Conservation (phyloP, 1,140 invertebrate species). For the Tetramorium parvispinum region DNA sequence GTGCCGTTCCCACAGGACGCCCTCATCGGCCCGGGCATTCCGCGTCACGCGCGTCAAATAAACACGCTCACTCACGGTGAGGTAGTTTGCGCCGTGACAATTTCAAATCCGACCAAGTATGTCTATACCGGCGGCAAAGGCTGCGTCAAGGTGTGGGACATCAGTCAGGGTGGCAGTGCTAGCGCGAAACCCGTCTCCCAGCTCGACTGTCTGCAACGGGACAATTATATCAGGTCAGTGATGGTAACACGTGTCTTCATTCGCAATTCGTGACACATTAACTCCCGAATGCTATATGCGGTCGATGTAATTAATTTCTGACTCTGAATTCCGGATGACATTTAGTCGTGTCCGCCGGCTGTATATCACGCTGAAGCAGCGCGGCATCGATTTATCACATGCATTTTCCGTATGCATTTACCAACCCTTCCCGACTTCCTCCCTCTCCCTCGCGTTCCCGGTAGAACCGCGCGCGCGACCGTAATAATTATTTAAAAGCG, state of each 20-base stretch:
- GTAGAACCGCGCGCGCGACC: conserved; percentile 12
- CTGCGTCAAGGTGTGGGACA: conserved; percentile 98
- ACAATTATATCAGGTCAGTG: conserved; percentile 96
- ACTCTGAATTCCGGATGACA: conserved; percentile 68
- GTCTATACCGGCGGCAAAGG: conserved; percentile 99
- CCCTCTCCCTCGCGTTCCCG: neutral
- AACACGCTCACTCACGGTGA: conserved; percentile 98
- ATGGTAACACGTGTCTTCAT: conserved; percentile 66
- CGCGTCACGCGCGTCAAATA: conserved; percentile 95
- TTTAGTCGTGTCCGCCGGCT: conserved; percentile 58
- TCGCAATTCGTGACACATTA: conserved; percentile 66
- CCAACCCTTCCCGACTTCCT: neutral
- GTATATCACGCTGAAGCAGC: conserved; percentile 52
- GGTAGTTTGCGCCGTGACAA: conserved; percentile 95
- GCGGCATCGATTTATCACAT: conserved; percentile 49
- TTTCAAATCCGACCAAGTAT: conserved; percentile 96
- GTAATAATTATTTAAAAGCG: conserved; percentile 53
- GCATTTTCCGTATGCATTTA: conserved; percentile 55
- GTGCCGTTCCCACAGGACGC: conserved; percentile 98
- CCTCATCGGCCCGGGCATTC: conserved; percentile 96
- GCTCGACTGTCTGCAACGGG: conserved; percentile 97
- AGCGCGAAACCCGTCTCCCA: conserved; percentile 93
- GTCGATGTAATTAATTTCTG: conserved; percentile 58
- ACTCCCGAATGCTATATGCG: conserved; percentile 67
- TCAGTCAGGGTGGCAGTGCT: conserved; percentile 94